Base-by-base conservation (phyloP, 1,140 invertebrate species). In the Drosophila gunungcola region DNA sequence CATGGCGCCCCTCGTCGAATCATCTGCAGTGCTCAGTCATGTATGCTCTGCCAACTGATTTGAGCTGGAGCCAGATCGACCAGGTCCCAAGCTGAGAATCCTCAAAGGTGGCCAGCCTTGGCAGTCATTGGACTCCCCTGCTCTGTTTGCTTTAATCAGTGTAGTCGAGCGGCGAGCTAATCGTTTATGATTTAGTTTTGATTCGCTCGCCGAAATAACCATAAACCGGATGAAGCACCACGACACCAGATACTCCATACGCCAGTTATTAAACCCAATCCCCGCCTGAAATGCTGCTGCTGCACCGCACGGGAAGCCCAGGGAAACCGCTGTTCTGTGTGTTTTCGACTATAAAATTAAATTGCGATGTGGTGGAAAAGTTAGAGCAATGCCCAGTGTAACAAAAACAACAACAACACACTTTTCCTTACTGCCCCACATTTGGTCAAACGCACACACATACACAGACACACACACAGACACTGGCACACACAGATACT, bases 271-370 rank as follows among this genome's bases (percentile, higher is more conserved):
- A 34, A 16, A 29, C 29, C 21, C 21, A 5, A 16, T 9, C 13
- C 21, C 5, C 29, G 29, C 4, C 29, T 32, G 29, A 4, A 36
- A 38, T n/a, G 53, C 52, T 73, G 55, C 25, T 32, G 29, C 29
- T 6, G 5, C 29, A 16, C 48, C 48, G 4, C 48, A 51, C 29
- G 60, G 42, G 53, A 57, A 65, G 69, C 54, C 79, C 82, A 56
- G 58, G 53, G 62, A 64, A 60, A 64, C 79, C 79, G 75, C 83
- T 72, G 74, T 83, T 79, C 83, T 86, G 83, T 86, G 83, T 86
- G 83, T 86, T 86, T 86, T 88, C 83, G 83, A 89, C 84, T 89
- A 88, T 88, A 88, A 88, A 89, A 88, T 88, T 88, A 88, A 88
- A 88, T 83, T 88, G 83, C 83, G 73, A 89, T 88, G 79, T 88